These are phyloP conservation scores for Smithornis capensis DNA, from an alignment of 2,113 vertebrate species.

Conservation along the genomic window DNA sequence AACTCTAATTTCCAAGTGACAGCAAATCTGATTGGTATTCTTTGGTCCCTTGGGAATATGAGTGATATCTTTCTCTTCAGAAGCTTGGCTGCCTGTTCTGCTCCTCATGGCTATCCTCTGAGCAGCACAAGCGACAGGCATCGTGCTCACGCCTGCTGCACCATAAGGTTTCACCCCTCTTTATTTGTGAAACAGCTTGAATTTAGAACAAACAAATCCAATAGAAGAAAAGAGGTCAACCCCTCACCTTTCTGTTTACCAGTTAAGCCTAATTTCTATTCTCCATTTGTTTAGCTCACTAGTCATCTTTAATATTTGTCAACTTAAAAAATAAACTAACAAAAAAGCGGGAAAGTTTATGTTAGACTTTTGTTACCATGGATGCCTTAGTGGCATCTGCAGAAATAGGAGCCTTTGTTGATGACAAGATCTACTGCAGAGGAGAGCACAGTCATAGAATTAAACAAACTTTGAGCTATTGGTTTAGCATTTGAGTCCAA, in stretches of 20 bases:
- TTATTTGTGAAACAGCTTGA: neutral
- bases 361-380: neutral
- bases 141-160: rapidly evolving
- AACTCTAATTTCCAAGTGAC: neutral
- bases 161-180: neutral
- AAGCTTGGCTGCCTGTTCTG: neutral
- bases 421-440: neutral
- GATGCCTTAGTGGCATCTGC: neutral
- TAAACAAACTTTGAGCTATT: neutral
- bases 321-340: neutral
- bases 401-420: neutral
- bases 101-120: neutral
- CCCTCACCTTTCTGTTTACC: neutral
- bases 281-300: neutral
- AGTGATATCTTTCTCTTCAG: neutral
- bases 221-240: neutral
- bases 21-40: neutral
- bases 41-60: neutral
- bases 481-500: neutral
- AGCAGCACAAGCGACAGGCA: neutral
- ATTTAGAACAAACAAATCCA: neutral
- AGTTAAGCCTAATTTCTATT: neutral
- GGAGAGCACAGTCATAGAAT: neutral
- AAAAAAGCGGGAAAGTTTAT: neutral
- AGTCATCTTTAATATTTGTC: neutral